Conservation (phyloP, 2,888 invertebrate species). For the Allolobophora icterica region DNA sequence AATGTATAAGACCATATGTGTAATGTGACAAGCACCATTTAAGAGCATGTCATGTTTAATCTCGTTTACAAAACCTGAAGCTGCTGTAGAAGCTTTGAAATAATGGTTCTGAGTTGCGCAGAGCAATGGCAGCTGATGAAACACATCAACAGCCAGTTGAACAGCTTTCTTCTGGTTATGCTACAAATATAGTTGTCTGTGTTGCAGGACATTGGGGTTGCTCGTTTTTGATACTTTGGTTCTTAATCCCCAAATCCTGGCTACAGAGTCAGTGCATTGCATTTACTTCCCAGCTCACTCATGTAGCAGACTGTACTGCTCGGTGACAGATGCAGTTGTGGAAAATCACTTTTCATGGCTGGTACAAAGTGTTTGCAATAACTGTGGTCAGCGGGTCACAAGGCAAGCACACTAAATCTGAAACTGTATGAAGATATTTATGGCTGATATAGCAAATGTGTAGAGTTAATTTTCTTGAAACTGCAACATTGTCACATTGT, state of each 20-base stretch:
- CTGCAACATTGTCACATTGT: background rate
- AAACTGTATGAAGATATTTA: background rate
- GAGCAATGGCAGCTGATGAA: too few species aligned
- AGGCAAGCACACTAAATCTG: background rate
- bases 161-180: too few species aligned
- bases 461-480: background rate
- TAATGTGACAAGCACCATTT: too few species aligned
- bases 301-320: background rate
- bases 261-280: background rate
- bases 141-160: too few species aligned
- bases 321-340: background rate
- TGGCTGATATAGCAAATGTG: background rate
- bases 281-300: background rate
- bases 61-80: too few species aligned
- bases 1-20: too few species aligned
- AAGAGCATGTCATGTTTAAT: too few species aligned
- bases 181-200: too few species aligned
- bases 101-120: too few species aligned
- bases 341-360: background rate
- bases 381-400: background rate
- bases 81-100: too few species aligned
- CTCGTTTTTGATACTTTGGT: too few species aligned
- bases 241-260: background rate
- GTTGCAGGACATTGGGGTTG: too few species aligned
- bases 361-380: background rate